Evolutionary conservation across 1,140 invertebrate genomes (phyloP).

Genomic region (Aricia agestis): DNA sequence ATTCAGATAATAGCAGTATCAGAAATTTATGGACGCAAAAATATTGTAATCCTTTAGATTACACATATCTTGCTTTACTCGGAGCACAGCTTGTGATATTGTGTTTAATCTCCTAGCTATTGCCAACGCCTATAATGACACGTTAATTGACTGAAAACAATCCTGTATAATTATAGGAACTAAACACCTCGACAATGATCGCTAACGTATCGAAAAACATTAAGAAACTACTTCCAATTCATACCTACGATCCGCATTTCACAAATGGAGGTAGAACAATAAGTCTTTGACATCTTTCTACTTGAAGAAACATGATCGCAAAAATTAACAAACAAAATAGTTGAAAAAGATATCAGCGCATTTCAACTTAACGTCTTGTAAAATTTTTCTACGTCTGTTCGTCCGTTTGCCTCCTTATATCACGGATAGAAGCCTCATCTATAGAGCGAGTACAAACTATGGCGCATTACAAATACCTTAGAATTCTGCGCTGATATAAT

Average conservation of each 20-base stretch:
- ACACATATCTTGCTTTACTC: neutral
- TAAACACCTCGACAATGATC: conserved; percentile 6
- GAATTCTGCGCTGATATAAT: neutral
- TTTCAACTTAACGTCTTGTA: no score
- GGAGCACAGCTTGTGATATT: neutral
- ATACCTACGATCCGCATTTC: neutral
- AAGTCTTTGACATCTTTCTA: conserved; percentile 15
- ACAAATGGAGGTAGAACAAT: conserved; percentile 11
- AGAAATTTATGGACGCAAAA: neutral
- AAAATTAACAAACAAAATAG: neutral
- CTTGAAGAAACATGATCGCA: neutral
- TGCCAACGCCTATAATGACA: neutral
- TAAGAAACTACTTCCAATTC: conserved; percentile 10
- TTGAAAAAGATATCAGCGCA: no score
- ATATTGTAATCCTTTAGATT: neutral
- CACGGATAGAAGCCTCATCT: no score
- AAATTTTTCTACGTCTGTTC: neutral
- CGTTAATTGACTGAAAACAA: neutral
- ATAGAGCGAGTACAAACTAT: no score
- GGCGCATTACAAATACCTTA: no score
- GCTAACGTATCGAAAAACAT: conserved; percentile 6
- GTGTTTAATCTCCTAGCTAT: neutral
- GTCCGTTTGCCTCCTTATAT: neutral
- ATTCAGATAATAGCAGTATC: neutral
- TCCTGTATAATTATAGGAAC: conserved; percentile 9